A percentile compares a stretch with the other conserved stretches of the same genome.
These are phyloP conservation scores for Lophochroa leadbeateri DNA, from an alignment of 2,113 vertebrate species.

Conservation along the genomic window DNA sequence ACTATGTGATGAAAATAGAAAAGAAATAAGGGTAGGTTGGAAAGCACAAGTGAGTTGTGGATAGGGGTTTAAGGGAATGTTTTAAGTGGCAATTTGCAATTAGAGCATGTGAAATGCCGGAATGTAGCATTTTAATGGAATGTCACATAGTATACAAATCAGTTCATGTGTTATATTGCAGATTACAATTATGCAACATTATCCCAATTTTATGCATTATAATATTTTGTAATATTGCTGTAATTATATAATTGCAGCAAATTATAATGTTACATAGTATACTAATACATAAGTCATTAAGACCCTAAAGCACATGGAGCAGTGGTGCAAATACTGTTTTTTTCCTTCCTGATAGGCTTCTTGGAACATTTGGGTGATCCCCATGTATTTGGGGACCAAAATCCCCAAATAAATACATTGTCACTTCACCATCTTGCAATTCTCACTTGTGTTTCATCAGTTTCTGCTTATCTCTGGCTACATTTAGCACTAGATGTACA, in stretches of 20 bases:
- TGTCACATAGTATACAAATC: neutral
- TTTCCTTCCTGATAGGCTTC: neutral
- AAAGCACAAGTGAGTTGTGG: neutral
- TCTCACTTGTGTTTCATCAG: neutral
- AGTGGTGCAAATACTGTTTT: neutral
- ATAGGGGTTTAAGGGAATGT: neutral
- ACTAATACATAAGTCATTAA: neutral
- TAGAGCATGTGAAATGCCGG: neutral
- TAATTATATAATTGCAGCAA: constrained; percentile 26
- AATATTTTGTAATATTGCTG: constrained; percentile 25
- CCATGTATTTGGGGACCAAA: neutral
- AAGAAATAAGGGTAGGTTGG: neutral
- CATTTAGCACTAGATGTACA: neutral
- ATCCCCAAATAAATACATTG: neutral
- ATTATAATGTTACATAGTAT: neutral
- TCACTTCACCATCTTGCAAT: neutral
- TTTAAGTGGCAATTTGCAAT: neutral
- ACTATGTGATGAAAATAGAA: neutral
- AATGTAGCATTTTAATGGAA: neutral
- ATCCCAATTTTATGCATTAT: neutral
- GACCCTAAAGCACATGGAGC: neutral
- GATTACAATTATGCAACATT: constrained; percentile 8
- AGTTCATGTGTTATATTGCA: neutral
- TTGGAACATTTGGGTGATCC: neutral
- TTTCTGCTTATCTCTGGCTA: neutral